These are phyloP conservation scores for Tinamus guttatus DNA, from an alignment of 2,113 vertebrate species.

Conservation along the genomic window DNA sequence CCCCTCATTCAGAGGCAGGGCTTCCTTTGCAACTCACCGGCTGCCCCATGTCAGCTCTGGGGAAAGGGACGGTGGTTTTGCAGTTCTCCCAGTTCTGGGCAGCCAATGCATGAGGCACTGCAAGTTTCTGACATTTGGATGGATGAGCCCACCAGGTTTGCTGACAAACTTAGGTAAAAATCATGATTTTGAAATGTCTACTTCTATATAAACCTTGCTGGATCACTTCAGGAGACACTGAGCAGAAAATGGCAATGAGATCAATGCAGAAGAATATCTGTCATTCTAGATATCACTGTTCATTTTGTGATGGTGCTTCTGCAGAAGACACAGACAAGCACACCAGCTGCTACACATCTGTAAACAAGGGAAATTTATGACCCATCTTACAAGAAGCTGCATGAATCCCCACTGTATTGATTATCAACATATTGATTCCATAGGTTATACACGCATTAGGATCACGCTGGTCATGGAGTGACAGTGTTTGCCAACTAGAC, in stretches of 20 bases:
- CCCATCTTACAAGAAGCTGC: not conserved
- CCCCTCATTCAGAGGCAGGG: not conserved
- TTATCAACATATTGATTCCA: constrained; percentile 19
- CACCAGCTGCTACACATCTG: not conserved
- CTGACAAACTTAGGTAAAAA: not conserved
- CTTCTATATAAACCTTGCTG: not conserved
- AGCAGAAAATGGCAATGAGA: not conserved
- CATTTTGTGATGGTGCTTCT: not conserved
- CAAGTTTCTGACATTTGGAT: not conserved
- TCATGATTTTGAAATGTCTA: not conserved
- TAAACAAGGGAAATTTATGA: not conserved
- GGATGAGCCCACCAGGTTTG: not conserved
- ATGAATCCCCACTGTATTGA: not conserved
- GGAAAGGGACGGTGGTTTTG: not conserved
- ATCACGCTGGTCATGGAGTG: not conserved
- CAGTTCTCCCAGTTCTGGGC: not conserved
- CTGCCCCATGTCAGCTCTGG: fast-evolving
- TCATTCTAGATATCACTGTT: not conserved
- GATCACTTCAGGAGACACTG: not conserved
- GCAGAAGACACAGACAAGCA: not conserved
- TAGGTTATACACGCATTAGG: not conserved
- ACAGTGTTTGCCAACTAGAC: not conserved
- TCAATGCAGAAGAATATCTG: not conserved
- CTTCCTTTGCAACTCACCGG: not conserved
- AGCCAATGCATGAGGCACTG: not conserved